phyloP scores from a whole-genome alignment of 1,140 invertebrate genomes.

The Drosophila teissieri region DNA sequence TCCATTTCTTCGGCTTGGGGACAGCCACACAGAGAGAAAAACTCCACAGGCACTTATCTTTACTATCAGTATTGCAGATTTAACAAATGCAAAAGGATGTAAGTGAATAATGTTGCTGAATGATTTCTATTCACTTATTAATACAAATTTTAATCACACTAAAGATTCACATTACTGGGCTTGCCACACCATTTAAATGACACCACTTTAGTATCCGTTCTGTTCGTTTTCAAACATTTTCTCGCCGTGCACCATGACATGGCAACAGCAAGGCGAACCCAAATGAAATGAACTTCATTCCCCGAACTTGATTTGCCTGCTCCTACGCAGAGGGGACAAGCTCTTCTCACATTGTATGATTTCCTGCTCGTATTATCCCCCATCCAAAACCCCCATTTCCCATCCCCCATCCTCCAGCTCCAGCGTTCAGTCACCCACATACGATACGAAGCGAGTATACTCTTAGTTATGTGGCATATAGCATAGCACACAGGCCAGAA shows the following conservation, averaged over 20 bases:
- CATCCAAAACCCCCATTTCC: neutral
- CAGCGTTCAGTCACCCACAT: constrained; percentile 22
- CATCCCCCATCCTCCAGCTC: neutral
- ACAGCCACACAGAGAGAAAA: constrained; percentile 22
- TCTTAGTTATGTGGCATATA: constrained; percentile 7
- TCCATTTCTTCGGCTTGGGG: constrained; percentile 38
- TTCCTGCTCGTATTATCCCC: constrained; percentile 52
- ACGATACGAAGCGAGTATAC: neutral
- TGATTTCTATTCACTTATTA: no score
- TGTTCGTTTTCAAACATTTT: neutral
- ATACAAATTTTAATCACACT: no score
- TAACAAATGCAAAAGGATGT: no score
- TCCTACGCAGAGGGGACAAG: constrained; percentile 54
- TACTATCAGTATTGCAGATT: no score
- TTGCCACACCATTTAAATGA: no score
- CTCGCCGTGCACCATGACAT: constrained; percentile 27
- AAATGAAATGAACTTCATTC: constrained; percentile 51
- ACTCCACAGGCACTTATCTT: no score
- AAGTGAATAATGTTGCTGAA: no score
- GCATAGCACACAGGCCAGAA: constrained; percentile 21
- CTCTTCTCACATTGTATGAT: constrained; percentile 64
- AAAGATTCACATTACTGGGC: no score
- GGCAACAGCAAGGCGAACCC: constrained; percentile 23
- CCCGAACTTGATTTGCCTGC: constrained; percentile 65
- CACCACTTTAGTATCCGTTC: neutral